These are phyloP conservation scores for Ips typographus DNA, from an alignment of 1,140 invertebrate species.

Conservation along the genomic window DNA sequence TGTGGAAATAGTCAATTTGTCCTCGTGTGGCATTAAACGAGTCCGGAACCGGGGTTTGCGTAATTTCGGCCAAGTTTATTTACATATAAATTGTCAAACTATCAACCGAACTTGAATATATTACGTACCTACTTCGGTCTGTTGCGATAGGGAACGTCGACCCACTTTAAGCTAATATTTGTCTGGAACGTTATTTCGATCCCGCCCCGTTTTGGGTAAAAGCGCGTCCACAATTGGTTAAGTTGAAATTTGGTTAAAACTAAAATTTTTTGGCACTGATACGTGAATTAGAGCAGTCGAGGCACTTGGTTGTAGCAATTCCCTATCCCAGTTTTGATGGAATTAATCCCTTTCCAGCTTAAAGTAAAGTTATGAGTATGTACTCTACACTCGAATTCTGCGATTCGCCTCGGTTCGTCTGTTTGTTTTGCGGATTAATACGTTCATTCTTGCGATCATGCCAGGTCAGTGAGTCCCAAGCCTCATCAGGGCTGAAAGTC, in stretches of 20 bases:
- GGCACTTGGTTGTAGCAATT: too few species aligned
- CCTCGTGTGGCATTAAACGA: conserved; percentile 14
- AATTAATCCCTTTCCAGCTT: conserved; percentile 26
- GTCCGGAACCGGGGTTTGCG: conserved; percentile 7
- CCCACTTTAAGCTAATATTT: too few species aligned
- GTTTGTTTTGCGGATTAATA: conserved; percentile 39
- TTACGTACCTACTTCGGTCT: not conserved
- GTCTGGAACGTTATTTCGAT: too few species aligned
- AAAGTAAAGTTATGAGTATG: conserved; percentile 40
- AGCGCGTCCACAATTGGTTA: too few species aligned
- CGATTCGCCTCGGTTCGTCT: conserved; percentile 28
- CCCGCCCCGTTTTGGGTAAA: too few species aligned
- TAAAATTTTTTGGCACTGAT: too few species aligned
- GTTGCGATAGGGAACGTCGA: too few species aligned
- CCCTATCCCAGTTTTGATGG: conserved; percentile 1
- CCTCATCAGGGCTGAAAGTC: conserved; percentile 14
- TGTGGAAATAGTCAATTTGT: conserved; percentile 8
- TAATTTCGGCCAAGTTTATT: conserved; percentile 12
- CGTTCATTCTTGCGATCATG: conserved; percentile 35
- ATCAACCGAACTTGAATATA: conserved; percentile 25
- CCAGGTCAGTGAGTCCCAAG: conserved; percentile 21
- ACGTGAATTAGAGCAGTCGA: too few species aligned
- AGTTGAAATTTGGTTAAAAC: too few species aligned
- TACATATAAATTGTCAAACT: conserved; percentile 32
- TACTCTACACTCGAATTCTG: conserved; percentile 37